These are phyloP conservation scores for Ormyrus rosae DNA, from an alignment of 2,888 invertebrate genomes.

Conservation along the genomic window DNA sequence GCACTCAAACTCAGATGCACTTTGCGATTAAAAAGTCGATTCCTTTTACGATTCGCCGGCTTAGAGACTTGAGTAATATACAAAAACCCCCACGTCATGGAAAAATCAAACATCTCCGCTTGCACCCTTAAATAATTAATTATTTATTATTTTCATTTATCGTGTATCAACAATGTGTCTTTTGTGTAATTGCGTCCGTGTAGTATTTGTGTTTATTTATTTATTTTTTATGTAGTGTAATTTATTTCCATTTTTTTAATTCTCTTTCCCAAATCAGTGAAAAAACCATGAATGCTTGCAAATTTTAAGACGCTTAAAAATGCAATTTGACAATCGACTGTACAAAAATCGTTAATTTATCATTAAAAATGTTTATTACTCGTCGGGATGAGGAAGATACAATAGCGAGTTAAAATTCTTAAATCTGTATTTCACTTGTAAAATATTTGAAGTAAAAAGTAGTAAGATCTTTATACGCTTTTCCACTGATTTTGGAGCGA, in stretches of 20 bases:
- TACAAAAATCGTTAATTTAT: constrained; percentile 53
- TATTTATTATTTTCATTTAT: constrained; percentile 52
- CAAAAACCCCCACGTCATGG: constrained; percentile 47
- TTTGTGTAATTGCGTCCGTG: constrained; percentile 45
- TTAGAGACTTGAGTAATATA: constrained; percentile 25
- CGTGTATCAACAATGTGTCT: constrained; percentile 50
- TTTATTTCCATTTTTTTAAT: constrained; percentile 45
- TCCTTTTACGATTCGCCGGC: constrained; percentile 5
- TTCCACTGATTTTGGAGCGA: constrained; percentile 53
- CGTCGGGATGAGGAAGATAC: neutral
- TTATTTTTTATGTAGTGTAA: constrained; percentile 47
- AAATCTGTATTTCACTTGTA: constrained; percentile 44
- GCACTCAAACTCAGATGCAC: constrained; percentile 32
- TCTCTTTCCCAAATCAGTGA: constrained; percentile 52
- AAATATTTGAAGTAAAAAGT: constrained; percentile 54
- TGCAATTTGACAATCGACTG: constrained; percentile 42
- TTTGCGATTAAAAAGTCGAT: constrained; percentile 20
- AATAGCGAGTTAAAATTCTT: constrained; percentile 48
- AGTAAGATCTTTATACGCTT: constrained; percentile 44
- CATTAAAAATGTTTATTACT: constrained; percentile 44
- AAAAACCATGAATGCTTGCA: constrained; percentile 45
- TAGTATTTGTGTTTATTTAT: constrained; percentile 54
- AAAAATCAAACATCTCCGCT: constrained; percentile 51
- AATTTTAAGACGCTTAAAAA: constrained; percentile 46
- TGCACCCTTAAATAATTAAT: constrained; percentile 49